phyloP scores from a whole-genome alignment of 2,888 invertebrate species.

The Trissonchulus latispiculum region DNA sequence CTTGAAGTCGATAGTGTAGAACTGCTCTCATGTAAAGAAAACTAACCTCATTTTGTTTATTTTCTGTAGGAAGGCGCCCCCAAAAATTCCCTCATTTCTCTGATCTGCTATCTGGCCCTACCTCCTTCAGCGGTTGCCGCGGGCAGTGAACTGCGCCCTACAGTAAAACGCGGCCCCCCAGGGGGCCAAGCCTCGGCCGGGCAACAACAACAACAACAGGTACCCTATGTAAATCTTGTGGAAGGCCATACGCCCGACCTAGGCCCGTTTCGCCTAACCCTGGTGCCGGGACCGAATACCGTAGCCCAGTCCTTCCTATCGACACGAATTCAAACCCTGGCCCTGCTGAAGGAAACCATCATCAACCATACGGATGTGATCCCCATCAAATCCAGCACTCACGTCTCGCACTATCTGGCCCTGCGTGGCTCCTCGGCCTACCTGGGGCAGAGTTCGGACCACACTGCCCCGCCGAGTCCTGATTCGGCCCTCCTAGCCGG shows the following conservation, averaged over 20 bases:
- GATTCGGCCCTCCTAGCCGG: no score
- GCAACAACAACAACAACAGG: no score
- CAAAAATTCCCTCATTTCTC: slow-evolving; percentile 4
- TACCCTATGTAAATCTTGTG: no score
- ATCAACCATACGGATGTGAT: slow-evolving; percentile 36
- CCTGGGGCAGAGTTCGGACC: not conserved
- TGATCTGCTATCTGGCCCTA: slow-evolving; percentile 22
- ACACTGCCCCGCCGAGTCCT: no score
- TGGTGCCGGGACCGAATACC: not conserved
- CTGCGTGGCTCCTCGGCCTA: not conserved
- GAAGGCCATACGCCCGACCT: slow-evolving; percentile 64
- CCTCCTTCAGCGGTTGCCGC: slow-evolving; percentile 42
- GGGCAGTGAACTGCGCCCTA: not conserved
- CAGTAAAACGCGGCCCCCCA: not conserved
- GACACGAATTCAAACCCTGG: slow-evolving; percentile 35
- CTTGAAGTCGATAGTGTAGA: no score
- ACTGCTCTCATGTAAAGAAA: no score
- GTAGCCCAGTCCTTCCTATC: slow-evolving; percentile 33
- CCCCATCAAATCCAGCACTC: slow-evolving; percentile 27
- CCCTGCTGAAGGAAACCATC: slow-evolving; percentile 39
- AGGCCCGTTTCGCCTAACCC: slow-evolving; percentile 59
- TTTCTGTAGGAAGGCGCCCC: not conserved
- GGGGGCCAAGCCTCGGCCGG: not conserved
- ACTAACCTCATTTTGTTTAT: not conserved
- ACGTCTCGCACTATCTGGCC: not conserved